Percentiles rank a stretch among this genome's conserved stretches.
Evolutionary conservation across 2,888 invertebrate species (phyloP).

Genomic region (Plagiodera versicolora): DNA sequence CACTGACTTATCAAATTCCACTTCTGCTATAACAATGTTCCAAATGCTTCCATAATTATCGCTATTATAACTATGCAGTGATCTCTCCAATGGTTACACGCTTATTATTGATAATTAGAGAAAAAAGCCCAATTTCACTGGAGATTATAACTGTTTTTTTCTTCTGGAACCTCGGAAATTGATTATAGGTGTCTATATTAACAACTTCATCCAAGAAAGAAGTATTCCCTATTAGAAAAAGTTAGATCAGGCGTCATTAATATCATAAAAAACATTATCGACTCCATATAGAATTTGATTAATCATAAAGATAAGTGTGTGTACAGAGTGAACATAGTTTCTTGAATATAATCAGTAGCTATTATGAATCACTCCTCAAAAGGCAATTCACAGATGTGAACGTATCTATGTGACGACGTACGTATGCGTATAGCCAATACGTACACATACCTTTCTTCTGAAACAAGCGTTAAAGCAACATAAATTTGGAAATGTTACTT

Average conservation of each 20-base stretch:
- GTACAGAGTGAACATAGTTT: background rate
- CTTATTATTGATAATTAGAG: conserved; percentile 19
- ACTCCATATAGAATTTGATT: background rate
- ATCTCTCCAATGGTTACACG: conserved; percentile 20
- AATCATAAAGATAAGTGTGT: background rate
- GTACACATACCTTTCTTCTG: no score
- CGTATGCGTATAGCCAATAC: no score
- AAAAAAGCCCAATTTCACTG: conserved; percentile 13
- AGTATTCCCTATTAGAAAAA: background rate
- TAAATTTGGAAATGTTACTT: no score
- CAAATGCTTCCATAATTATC: background rate
- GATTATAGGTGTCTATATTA: conserved; percentile 22
- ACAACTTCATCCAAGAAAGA: conserved; percentile 14
- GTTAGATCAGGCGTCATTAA: background rate
- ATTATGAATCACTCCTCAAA: no score
- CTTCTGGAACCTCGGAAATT: conserved; percentile 14
- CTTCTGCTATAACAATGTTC: background rate
- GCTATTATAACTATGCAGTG: conserved; percentile 15
- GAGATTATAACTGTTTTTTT: conserved; percentile 18
- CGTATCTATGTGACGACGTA: no score
- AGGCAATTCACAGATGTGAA: no score
- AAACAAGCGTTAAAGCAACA: no score
- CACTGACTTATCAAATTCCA: background rate
- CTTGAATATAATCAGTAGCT: no score
- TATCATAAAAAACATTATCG: background rate